These are phyloP conservation scores for Agrochola lychnidis DNA, from an alignment of 2,888 invertebrate genomes.

Conservation along the genomic window DNA sequence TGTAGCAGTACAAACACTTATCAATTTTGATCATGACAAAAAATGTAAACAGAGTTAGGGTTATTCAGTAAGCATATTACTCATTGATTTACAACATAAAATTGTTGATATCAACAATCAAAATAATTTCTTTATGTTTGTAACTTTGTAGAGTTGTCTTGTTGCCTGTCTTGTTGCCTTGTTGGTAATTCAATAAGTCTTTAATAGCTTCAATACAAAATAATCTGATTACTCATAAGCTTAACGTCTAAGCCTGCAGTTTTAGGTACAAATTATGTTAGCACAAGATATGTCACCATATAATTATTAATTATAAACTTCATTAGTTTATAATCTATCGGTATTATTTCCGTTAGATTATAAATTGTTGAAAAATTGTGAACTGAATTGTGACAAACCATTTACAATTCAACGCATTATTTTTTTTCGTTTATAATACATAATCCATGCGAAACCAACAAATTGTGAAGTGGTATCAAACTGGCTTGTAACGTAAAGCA, in stretches of 20 bases:
- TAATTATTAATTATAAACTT: too few species aligned
- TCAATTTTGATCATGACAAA: background rate
- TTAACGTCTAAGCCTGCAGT: background rate
- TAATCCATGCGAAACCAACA: too few species aligned
- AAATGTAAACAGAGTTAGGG: background rate
- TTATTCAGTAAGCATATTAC: background rate
- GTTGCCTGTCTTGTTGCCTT: background rate
- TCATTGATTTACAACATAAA: conserved; percentile 1
- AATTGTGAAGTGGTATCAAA: too few species aligned
- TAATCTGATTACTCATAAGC: conserved; percentile 15
- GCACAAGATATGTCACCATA: background rate
- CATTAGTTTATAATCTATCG: too few species aligned
- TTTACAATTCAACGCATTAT: too few species aligned
- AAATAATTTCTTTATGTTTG: background rate
- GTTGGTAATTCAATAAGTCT: conserved; percentile 2
- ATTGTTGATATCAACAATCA: background rate
- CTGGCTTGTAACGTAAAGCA: too few species aligned
- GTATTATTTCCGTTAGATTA: too few species aligned
- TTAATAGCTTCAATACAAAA: background rate
- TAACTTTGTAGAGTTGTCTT: background rate
- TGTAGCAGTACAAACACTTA: background rate
- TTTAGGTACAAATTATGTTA: background rate
- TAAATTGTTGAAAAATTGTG: too few species aligned
- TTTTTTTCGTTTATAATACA: too few species aligned
- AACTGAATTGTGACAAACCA: too few species aligned